Percentiles rank a stretch among this genome's conserved stretches.
Evolutionary conservation across 35 echinoderm and acorn worm species (phyloP).

Genomic region (Eucidaris tribuloides): DNA sequence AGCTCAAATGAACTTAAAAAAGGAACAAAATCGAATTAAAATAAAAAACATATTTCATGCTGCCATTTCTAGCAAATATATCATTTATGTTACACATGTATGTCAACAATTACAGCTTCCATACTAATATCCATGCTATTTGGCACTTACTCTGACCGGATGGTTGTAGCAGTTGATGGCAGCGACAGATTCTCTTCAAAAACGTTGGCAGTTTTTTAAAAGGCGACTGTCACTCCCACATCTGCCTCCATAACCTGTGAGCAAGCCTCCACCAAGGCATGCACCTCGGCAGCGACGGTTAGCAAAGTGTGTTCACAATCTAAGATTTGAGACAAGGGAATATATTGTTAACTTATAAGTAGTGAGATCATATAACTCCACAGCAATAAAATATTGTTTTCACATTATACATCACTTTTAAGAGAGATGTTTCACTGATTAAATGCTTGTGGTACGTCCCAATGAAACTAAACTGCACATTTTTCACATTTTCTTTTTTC

Average conservation of each 20-base stretch:
- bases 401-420: neutral
- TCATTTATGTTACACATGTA: too few relatives aligned
- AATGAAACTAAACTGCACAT: too few relatives aligned
- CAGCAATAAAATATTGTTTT: neutral
- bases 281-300: conserved; percentile 74
- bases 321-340: too few relatives aligned
- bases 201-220: conserved; percentile 73
- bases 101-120: too few relatives aligned
- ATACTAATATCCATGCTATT: too few relatives aligned
- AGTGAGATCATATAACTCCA: neutral
- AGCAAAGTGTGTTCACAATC: conserved; percentile 96
- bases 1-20: too few relatives aligned
- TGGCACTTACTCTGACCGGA: conserved; percentile 92
- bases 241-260: conserved; percentile 83
- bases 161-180: conserved; percentile 97
- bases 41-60: too few relatives aligned
- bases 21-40: too few relatives aligned
- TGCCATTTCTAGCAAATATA: too few relatives aligned
- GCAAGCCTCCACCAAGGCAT: conserved; percentile 77
- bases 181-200: conserved; percentile 79
- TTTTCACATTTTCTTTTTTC: too few relatives aligned
- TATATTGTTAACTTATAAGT: neutral
- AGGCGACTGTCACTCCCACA: conserved; percentile 48
- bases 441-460: too few relatives aligned
- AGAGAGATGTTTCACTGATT: too few relatives aligned